A percentile compares a stretch with the other conserved stretches of the same genome.
Evolutionary conservation across 2,113 vertebrate species (phyloP).

Genomic region (Istiophorus platypterus): DNA sequence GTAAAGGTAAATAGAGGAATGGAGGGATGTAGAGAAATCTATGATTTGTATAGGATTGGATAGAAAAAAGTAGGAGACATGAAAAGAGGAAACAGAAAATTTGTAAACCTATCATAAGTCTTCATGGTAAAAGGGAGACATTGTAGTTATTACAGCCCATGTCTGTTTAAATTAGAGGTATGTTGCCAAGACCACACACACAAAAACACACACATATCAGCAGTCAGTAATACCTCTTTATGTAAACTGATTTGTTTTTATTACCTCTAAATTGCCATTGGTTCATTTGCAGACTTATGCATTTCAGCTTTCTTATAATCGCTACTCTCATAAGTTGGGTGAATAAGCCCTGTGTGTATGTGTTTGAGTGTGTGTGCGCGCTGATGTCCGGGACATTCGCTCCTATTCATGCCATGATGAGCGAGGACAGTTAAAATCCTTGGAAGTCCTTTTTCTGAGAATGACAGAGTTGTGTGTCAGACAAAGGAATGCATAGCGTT

Average conservation of each 20-base stretch:
- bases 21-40: background rate
- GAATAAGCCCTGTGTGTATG: background rate
- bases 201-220: background rate
- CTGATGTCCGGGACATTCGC: conserved; percentile 40
- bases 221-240: background rate
- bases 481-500: conserved; percentile 47
- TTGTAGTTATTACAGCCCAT: conserved; percentile 11
- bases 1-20: background rate
- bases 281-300: conserved; percentile 5
- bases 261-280: background rate
- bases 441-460: conserved; percentile 56
- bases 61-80: background rate
- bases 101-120: conserved; percentile 9
- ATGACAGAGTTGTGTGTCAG: conserved; percentile 48
- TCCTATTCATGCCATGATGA: conserved; percentile 32
- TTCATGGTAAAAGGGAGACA: conserved; percentile 7
- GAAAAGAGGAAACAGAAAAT: background rate
- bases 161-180: conserved; percentile 29
- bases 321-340: background rate
- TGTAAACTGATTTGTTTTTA: background rate
- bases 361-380: background rate
- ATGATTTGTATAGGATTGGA: background rate
- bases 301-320: background rate
- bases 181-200: conserved; percentile 37
- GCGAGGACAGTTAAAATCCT: conserved; percentile 52